Base-by-base conservation (phyloP, 2,797 vertebrate genomes). In the Rachycentron canadum region DNA sequence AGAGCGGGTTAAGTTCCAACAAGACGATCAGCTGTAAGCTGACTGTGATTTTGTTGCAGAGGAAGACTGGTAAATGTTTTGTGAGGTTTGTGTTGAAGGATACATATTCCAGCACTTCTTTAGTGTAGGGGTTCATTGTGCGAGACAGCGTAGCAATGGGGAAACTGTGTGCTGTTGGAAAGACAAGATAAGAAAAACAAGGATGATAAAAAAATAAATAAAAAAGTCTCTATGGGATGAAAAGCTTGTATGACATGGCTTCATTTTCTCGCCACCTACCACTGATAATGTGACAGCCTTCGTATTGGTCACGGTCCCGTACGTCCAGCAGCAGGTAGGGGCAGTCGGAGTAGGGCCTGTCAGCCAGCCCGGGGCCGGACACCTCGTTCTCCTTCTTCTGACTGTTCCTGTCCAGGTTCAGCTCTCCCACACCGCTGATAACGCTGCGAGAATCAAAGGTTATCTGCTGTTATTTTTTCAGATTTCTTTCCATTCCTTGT, bases 291-390 rank as follows among this genome's bases (percentile, higher is more conserved):
- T 98, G 98, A 83, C 97, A 97, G 36, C 94, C 90, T 56, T 97
- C 94, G 2, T 97, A 99, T 0, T 94, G 93, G 2, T 98, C 98
- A 4, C 92, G 85, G 67, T 99, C 97, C 7, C 98, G 94, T 1
- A 98, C 96, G 3, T 99, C 98, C 81, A 99, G 93, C 79, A 99
- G 95, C 89, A 99, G 92, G 93, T 97, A 99, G 36, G 98, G 98
- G 78, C 97, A 98, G 92, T 99, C 96, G 0, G 95, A 92, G 32
- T 99, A 99, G 0, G 96, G 96, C 4, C 21, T 45, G 62, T 96
- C 94, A 30, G 78, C 74, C 0, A 49, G 16, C 13, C 64, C 65
- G 1, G 64, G 79, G n/a, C 72, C 77, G 23, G 91, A 75, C 7
- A 36, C 69, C 0, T 47, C 2, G 0, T 59, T 89, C n/a, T 14